Conservation (phyloP, 2,888 invertebrate genomes). For the Acleris laterana region DNA sequence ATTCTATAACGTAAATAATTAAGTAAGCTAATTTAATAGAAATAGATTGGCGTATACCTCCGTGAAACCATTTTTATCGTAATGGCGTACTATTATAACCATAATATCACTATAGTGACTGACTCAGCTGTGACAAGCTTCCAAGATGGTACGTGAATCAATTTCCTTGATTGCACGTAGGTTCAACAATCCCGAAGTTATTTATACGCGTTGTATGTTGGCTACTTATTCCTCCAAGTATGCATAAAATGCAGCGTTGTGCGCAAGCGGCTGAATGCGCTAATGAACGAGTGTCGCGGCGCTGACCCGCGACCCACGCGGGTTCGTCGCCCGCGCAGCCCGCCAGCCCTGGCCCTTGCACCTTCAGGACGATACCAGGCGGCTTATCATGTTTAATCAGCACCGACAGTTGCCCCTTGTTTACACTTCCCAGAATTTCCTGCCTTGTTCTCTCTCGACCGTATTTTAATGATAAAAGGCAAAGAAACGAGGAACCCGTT, state of each 20-base stretch:
- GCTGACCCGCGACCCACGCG: slow-evolving; percentile 81
- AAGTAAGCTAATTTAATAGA: too few relatives aligned
- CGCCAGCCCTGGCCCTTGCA: slow-evolving; percentile 43
- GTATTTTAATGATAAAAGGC: slow-evolving; percentile 35
- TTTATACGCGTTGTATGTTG: slow-evolving; percentile 14
- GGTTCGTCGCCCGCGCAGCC: slow-evolving; percentile 71
- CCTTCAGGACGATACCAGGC: slow-evolving; percentile 61
- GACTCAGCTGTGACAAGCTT: too few relatives aligned
- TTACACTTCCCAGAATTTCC: slow-evolving; percentile 52
- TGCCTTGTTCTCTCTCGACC: slow-evolving; percentile 26
- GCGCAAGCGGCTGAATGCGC: slow-evolving; percentile 66
- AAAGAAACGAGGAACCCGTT: slow-evolving; percentile 27
- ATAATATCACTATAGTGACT: too few relatives aligned
- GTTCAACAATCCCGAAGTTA: slow-evolving; percentile 23
- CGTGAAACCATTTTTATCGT: too few relatives aligned
- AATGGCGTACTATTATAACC: too few relatives aligned
- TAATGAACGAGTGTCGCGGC: slow-evolving; percentile 78
- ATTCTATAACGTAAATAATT: slow-evolving; percentile 1
- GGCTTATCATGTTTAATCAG: slow-evolving; percentile 65
- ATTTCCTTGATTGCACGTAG: neutral
- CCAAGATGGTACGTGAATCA: too few relatives aligned
- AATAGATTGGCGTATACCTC: too few relatives aligned
- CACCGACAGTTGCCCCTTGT: slow-evolving; percentile 53
- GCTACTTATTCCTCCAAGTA: slow-evolving; percentile 18
- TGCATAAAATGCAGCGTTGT: slow-evolving; percentile 44